phyloP scores from a whole-genome alignment of 2,888 invertebrate genomes.

The Campoletis raptor region DNA sequence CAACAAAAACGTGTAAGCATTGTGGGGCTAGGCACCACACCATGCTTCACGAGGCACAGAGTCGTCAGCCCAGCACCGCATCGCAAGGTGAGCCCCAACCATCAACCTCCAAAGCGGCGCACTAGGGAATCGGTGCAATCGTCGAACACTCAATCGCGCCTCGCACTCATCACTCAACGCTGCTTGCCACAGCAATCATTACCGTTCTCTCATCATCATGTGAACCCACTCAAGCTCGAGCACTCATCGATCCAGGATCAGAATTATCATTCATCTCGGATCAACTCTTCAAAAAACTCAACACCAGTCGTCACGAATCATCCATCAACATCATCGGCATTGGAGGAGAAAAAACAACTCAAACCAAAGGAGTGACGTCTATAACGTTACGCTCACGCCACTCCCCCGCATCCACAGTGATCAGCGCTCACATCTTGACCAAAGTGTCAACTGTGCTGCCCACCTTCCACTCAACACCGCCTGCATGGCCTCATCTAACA shows the following conservation, averaged over 20 bases:
- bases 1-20: background rate
- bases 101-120: background rate
- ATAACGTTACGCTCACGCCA: background rate
- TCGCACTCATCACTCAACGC: slow-evolving; percentile 23
- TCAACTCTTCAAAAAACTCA: slow-evolving; percentile 30
- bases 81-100: background rate
- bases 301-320: background rate
- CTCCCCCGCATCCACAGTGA: slow-evolving; percentile 43
- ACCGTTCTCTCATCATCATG: background rate
- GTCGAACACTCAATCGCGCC: background rate
- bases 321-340: slow-evolving; percentile 42
- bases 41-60: background rate
- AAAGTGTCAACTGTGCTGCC: no score
- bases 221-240: no score
- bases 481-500: slow-evolving; percentile 61
- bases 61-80: background rate
- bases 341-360: slow-evolving; percentile 40
- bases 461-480: slow-evolving; percentile 7
- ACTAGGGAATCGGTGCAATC: slow-evolving; percentile 12
- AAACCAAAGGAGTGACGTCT: slow-evolving; percentile 45
- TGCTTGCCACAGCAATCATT: slow-evolving; percentile 30
- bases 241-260: slow-evolving; percentile 57
- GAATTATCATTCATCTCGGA: slow-evolving; percentile 56
- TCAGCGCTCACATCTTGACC: no score
- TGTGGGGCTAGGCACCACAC: slow-evolving; percentile 17